Conservation (phyloP, 2,113 vertebrate genomes). For the Hystrix cristata region DNA sequence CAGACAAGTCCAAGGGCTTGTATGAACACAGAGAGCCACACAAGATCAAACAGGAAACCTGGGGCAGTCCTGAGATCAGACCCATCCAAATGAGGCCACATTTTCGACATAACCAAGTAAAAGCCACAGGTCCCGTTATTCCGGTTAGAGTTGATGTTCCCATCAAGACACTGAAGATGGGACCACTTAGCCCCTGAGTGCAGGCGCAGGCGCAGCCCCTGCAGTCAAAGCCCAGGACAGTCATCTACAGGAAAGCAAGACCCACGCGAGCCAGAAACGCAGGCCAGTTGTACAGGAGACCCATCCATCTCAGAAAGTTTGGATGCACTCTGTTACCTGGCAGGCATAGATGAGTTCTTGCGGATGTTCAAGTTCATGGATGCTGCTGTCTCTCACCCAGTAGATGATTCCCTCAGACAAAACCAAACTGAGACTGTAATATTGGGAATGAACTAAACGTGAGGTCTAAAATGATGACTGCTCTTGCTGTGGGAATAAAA, state of each 20-base stretch:
- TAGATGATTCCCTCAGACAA: slow-evolving; percentile 91
- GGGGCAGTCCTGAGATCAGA: slow-evolving; percentile 94
- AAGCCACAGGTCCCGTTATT: slow-evolving; percentile 96
- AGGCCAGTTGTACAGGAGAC: slow-evolving; percentile 96
- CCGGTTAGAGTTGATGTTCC: slow-evolving; percentile 95
- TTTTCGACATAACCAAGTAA: slow-evolving; percentile 94
- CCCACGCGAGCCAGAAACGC: slow-evolving; percentile 97
- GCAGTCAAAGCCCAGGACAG: slow-evolving; percentile 97
- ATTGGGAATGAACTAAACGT: too few relatives aligned
- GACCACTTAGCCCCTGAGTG: slow-evolving; percentile 96
- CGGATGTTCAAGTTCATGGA: slow-evolving; percentile 77
- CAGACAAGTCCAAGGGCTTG: slow-evolving; percentile 95
- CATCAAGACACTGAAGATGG: slow-evolving; percentile 96
- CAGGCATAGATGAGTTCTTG: slow-evolving; percentile 87
- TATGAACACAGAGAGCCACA: slow-evolving; percentile 95
- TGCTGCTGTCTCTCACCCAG: slow-evolving; percentile 88
- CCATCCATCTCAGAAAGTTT: slow-evolving; percentile 95
- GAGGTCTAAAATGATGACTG: not conserved
- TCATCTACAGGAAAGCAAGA: slow-evolving; percentile 98
- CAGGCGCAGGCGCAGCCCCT: slow-evolving; percentile 97
- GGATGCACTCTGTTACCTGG: slow-evolving; percentile 92
- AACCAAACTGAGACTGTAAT: too few relatives aligned
- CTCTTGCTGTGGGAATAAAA: not conserved
- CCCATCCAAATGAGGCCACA: slow-evolving; percentile 95
- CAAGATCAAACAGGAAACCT: slow-evolving; percentile 93